Base-by-base conservation (phyloP, 2,888 invertebrate genomes). In the Camptogramma bilineatum region DNA sequence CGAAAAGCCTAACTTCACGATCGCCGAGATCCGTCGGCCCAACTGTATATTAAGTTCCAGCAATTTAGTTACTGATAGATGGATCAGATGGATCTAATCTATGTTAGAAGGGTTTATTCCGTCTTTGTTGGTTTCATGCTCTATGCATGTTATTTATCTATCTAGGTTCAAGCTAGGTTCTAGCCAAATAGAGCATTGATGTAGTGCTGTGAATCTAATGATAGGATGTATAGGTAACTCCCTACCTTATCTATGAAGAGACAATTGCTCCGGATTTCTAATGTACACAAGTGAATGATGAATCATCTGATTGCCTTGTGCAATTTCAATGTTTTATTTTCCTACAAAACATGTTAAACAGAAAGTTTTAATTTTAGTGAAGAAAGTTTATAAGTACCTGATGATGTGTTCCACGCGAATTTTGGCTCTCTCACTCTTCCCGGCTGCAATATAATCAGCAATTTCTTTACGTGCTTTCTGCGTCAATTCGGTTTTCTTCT, bases 341-440 rank as follows among this genome's bases (percentile, higher is more conserved):
- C 4, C 10, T 13, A 39, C 34, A 2, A 39, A n/a, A 13, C 13
- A 39, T 39, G 34, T 39, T 39, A 4, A 39, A 13, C 13, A 13
- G 0, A 3, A 13, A 50, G 50, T 50, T 17, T n/a, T 28, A 2
- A 24, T 16, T 42, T 10, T 18, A n/a, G n/a, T n/a, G n/a, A 54
- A 18, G 5, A 34, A n/a, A 55, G 17, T 2, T 48, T 2, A 10
- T 55, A 70, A 78, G 78, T 84, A 95, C 96, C 96, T 94, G 63
- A 99, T 99, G 63, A 99, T 99, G 79, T 99, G 98, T 89, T 99
- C 99, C 9, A 99, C 99, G 24, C 99, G 95, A 71, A 99, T 99
- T 86, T 98, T 97, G 0, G 99, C 99, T 72, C 97, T 93, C 89
- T 98, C 98, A 73, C 94, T 94, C 94, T 98, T 98, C 62, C 97